A percentile compares a stretch with the other conserved stretches of the same genome.
These are phyloP conservation scores for Xenus cinereus DNA, from an alignment of 2,113 vertebrate genomes.

Conservation along the genomic window DNA sequence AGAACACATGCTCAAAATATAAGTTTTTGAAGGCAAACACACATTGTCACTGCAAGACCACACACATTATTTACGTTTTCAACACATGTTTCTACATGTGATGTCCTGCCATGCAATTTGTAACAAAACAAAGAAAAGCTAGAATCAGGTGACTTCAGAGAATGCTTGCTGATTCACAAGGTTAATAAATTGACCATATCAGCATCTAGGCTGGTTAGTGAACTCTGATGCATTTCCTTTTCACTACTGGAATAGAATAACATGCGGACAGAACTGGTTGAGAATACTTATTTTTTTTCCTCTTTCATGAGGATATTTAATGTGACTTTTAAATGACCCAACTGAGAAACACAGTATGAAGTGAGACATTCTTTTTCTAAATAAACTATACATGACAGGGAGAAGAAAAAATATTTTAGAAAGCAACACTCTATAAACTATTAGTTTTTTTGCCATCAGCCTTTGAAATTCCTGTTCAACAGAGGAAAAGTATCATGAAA, in stretches of 20 bases:
- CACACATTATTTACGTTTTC: accelerated
- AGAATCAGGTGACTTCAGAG: background rate
- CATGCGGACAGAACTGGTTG: background rate
- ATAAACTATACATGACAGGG: background rate
- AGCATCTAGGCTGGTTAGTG: background rate
- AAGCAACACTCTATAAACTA: background rate
- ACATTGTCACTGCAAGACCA: background rate
- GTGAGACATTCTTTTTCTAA: background rate
- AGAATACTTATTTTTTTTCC: background rate
- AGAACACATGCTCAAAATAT: accelerated
- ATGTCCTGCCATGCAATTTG: background rate
- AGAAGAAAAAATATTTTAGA: background rate
- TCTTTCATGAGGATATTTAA: background rate
- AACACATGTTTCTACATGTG: background rate
- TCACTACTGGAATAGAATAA: background rate
- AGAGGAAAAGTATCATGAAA: background rate
- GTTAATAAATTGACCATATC: background rate
- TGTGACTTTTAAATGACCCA: background rate
- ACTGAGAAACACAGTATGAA: background rate
- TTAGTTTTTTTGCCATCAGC: background rate
- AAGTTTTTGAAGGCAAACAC: background rate
- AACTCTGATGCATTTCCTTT: background rate
- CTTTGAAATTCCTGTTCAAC: background rate
- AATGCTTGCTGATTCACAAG: background rate
- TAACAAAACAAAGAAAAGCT: background rate